These are phyloP conservation scores for Pemphigus obesinymphae DNA, from an alignment of 1,140 invertebrate genomes.

Conservation along the genomic window DNA sequence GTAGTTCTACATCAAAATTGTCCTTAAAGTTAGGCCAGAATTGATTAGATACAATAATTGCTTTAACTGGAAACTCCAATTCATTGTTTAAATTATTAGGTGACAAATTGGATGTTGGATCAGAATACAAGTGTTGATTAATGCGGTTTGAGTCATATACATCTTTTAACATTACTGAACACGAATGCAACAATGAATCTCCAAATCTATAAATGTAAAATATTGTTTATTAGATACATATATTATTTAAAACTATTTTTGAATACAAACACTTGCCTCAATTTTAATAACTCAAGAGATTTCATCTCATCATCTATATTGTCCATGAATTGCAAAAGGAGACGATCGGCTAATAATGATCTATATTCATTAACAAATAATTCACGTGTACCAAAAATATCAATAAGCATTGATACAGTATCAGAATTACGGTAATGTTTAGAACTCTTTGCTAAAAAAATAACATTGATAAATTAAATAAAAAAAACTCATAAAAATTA, in stretches of 20 bases:
- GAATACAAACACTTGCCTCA: conserved; percentile 53
- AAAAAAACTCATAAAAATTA: too few relatives aligned
- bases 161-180: conserved; percentile 97
- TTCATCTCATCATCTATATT: conserved; percentile 87
- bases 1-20: conserved; percentile 81
- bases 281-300: conserved; percentile 90
- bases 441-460: too few relatives aligned
- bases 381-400: conserved; percentile 97
- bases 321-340: conserved; percentile 80
- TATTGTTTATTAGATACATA: too few relatives aligned
- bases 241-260: background rate
- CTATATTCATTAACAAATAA: conserved; percentile 97
- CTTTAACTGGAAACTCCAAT: conserved; percentile 69
- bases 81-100: too few relatives aligned
- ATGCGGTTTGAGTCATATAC: conserved; percentile 61
- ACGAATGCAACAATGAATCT: conserved; percentile 90
- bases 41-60: conserved; percentile 89
- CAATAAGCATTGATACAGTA: conserved; percentile 96
- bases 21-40: conserved; percentile 98
- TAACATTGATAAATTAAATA: too few relatives aligned
- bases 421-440: too few relatives aligned
- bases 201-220: conserved; percentile 67
- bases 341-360: conserved; percentile 84
- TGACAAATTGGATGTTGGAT: conserved; percentile 56
- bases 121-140: conserved; percentile 75